A percentile compares a stretch with the other conserved stretches of the same genome.
Conservation (phyloP, 2,113 vertebrate species). For the Arenaria interpres region DNA sequence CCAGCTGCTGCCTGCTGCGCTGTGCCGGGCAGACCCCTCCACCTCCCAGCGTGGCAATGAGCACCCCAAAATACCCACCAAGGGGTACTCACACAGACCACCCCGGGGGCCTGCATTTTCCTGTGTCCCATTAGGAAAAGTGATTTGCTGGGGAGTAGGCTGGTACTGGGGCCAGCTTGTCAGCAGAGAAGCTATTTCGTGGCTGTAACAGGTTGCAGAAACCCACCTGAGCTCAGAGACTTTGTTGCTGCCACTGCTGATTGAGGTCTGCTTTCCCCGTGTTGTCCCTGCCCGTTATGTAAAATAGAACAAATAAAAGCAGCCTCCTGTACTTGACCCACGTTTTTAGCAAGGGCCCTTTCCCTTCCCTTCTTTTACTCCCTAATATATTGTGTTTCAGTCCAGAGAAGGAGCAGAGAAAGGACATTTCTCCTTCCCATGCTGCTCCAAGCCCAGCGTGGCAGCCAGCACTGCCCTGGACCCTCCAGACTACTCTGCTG, state of each 20-base stretch:
- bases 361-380: background rate
- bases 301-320: background rate
- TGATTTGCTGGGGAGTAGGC: background rate
- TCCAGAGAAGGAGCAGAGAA: background rate
- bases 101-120: no score
- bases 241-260: fast-evolving
- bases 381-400: background rate
- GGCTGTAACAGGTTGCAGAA: background rate
- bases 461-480: background rate
- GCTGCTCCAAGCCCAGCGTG: fast-evolving
- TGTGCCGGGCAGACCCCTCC: background rate
- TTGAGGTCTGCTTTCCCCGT: background rate
- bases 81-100: no score
- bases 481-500: background rate
- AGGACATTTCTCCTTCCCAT: background rate
- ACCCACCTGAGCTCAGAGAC: background rate
- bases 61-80: no score
- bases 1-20: fast-evolving
- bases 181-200: background rate
- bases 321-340: background rate
- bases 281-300: background rate
- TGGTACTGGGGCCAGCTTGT: background rate
- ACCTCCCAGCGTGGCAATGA: background rate
- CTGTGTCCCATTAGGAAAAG: background rate
- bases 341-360: background rate